phyloP scores from a whole-genome alignment of 30 jellyfish, hydroid and myxozoan genomes.

The Hydra vulgaris region DNA sequence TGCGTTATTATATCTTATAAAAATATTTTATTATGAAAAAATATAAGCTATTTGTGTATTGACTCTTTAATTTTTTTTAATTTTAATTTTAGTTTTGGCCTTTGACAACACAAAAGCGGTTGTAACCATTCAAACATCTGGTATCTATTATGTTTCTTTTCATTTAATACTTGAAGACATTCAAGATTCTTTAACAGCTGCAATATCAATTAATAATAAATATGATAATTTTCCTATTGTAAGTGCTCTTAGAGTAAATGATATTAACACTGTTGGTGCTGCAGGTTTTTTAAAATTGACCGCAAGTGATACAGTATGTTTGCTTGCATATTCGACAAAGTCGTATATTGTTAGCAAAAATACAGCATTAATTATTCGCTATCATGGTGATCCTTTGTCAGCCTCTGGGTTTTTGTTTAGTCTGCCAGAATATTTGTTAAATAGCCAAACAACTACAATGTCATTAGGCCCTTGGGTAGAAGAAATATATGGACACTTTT shows the following conservation, averaged over 20 bases:
- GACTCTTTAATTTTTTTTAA: too few relatives aligned
- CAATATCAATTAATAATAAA: slow-evolving; percentile 12
- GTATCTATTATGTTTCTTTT: slow-evolving; percentile 20
- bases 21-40: too few relatives aligned
- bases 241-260: slow-evolving; percentile 2
- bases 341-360: slow-evolving; percentile 1
- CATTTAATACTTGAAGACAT: background rate
- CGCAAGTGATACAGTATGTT: slow-evolving; percentile 9
- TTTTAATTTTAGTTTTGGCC: background rate
- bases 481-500: slow-evolving; percentile 8
- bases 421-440: background rate
- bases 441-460: background rate
- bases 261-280: background rate
- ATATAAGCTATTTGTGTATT: too few relatives aligned
- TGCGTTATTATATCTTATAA: too few relatives aligned
- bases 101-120: slow-evolving; percentile 3
- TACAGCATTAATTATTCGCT: slow-evolving; percentile 14
- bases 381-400: slow-evolving; percentile 14
- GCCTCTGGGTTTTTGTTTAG: slow-evolving; percentile 18
- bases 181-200: background rate
- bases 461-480: slow-evolving; percentile 11
- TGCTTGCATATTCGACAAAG: slow-evolving; percentile 3
- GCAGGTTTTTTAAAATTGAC: slow-evolving; percentile 7
- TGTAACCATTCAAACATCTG: slow-evolving; percentile 7
- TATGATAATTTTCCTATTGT: background rate